Conservation (phyloP, 2,797 vertebrate genomes). For the Leptodactylus fallax region DNA sequence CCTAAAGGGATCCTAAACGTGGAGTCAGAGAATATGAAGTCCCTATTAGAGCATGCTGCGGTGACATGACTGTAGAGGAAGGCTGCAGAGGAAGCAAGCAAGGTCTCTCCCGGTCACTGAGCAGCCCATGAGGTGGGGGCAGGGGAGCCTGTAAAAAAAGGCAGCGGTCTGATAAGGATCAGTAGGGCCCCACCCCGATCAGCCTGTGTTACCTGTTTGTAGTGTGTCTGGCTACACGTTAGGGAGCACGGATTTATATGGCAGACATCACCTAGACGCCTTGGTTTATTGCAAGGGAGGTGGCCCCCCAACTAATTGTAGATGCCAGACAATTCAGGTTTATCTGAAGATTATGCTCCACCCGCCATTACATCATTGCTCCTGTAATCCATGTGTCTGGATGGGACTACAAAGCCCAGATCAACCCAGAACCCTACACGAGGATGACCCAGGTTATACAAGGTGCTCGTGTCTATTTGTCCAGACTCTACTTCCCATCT, state of each 20-base stretch:
- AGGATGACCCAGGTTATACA: not conserved
- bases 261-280: constrained; percentile 37
- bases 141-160: not conserved
- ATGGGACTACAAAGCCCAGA: not conserved
- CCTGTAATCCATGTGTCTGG: not conserved
- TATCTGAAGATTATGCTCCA: constrained; percentile 21
- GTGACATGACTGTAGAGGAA: not conserved
- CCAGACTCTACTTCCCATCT: constrained; percentile 19
- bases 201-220: constrained; percentile 38
- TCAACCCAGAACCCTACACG: not conserved
- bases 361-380: constrained; percentile 38
- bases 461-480: not conserved
- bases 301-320: constrained; percentile 2
- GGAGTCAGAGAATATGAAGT: not conserved
- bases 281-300: constrained; percentile 40
- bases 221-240: constrained; percentile 19
- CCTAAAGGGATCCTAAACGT: not conserved
- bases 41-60: not conserved
- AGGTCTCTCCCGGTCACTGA: constrained; percentile 18
- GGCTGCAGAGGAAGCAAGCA: not conserved
- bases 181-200: constrained; percentile 26
- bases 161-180: not conserved
- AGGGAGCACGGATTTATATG: constrained; percentile 22
- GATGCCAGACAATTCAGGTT: constrained; percentile 16
- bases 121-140: not conserved